Evolutionary conservation across 2,113 vertebrate genomes (phyloP), one percentile per base, ranked within the genome.

Genomic region (Vidua macroura): DNA sequence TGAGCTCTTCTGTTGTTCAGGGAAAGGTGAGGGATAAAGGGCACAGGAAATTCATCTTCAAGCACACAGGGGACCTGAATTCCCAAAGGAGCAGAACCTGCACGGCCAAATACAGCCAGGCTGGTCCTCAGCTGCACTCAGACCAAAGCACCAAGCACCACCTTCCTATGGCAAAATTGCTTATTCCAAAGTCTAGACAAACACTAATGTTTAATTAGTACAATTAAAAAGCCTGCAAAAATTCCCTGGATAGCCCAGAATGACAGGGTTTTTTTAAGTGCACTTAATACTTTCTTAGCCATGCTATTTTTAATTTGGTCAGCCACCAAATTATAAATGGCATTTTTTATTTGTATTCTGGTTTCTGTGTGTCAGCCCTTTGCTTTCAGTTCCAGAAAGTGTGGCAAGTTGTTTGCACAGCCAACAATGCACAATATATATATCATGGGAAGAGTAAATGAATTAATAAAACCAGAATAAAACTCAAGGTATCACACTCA

Each of bases 31-130:
- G 43, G 41, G 78, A 92, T 56, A 37, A 7, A 62, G 94, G 94
- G 82, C 74, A 92, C 9, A 3, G 92, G 93, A 96, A 97, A 96
- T 96, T 68, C 43, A 88, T 93, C 93, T 95, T 90, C 90, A 94
- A 58, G 95, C 59, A 92, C 56, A 76, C 35, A 64, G 70, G 69
- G 37, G 75, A 92, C 46, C 63, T 52, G 59, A 44, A 83, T 25
- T 80, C 68, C 55, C 7, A 23, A 90, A 69, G 21, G 15, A 46
- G 46, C 41, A 74, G 76, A 73, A 49, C 53, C 28, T 21, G 43
- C 73, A 79, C 11, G 49, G 91, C 86, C 96, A 76, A 85, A 78
- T 8, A 49, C 4, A 3, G 56, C 58, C 62, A 39, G 52, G 62
- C 46, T 70, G 93, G 51, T 82, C 49, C 37, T 69, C 21, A 24